Percentiles rank a stretch among this genome's conserved stretches.
These are phyloP conservation scores for Anastrepha obliqua DNA, from an alignment of 1,140 invertebrate species.

Conservation along the genomic window DNA sequence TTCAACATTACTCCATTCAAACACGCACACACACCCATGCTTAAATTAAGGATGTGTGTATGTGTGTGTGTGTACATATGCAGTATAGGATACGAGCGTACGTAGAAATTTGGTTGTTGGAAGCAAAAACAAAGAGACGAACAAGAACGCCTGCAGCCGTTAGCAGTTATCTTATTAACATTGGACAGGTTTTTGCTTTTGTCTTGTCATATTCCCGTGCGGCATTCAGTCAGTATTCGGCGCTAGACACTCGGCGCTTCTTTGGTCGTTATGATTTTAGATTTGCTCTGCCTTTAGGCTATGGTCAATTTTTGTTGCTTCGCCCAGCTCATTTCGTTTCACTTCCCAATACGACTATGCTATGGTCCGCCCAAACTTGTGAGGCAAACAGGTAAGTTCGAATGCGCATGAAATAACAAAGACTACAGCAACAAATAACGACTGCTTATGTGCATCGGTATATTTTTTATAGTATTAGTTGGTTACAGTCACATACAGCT, in stretches of 20 bases:
- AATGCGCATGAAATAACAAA: not conserved
- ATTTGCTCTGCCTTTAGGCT: not conserved
- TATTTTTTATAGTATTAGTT: not conserved
- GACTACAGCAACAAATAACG: not conserved
- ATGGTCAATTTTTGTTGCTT: not conserved
- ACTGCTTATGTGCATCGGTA: not conserved
- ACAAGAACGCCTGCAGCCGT: conserved; percentile 16
- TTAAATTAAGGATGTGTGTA: too few relatives aligned
- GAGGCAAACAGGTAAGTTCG: not conserved
- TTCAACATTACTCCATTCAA: not conserved
- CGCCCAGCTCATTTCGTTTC: not conserved
- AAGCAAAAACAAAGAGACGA: not conserved
- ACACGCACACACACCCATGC: not conserved
- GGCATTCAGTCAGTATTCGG: not conserved
- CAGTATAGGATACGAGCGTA: not conserved
- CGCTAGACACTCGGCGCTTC: conserved; percentile 22
- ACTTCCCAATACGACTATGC: not conserved
- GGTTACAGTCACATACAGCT: not conserved
- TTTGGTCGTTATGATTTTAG: conserved; percentile 20
- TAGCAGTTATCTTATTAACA: conserved; percentile 40
- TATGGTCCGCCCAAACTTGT: not conserved
- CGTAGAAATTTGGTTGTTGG: conserved; percentile 40
- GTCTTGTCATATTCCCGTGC: conserved; percentile 25
- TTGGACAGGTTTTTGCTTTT: conserved; percentile 47
- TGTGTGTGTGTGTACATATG: not conserved